Evolutionary conservation across 2,797 vertebrate genomes (phyloP).

Genomic region (Aselliscus stoliczkanus): DNA sequence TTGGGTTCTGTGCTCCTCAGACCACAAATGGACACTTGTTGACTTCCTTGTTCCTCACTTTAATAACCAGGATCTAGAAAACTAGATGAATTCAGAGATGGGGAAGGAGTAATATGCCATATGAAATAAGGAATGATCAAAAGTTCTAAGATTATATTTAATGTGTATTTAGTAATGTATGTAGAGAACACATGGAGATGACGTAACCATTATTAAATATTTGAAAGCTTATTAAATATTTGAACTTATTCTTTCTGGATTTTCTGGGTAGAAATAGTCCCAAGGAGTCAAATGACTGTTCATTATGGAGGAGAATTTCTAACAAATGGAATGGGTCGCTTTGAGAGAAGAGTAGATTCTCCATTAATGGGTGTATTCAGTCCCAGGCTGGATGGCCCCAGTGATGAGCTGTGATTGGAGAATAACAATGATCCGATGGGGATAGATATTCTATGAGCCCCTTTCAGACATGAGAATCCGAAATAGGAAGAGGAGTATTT

Average conservation of each 20-base stretch:
- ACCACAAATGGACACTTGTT: neutral
- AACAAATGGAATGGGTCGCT: neutral
- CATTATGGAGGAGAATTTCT: neutral
- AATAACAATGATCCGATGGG: neutral
- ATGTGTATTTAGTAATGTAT: neutral
- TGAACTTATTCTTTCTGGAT: neutral
- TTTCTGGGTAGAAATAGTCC: neutral
- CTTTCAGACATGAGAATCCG: neutral
- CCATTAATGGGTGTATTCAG: neutral
- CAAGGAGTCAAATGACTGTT: neutral
- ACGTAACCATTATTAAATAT: neutral
- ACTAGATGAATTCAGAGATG: neutral
- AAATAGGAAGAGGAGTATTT: neutral
- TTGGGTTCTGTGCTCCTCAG: neutral
- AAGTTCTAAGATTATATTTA: neutral
- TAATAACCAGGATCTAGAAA: neutral
- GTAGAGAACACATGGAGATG: neutral
- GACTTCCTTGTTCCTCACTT: neutral
- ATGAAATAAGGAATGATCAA: neutral
- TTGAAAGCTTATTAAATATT: neutral
- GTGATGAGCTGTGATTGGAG: neutral
- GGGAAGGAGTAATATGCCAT: neutral
- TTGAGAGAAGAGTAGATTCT: neutral
- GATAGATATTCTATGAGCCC: rapidly evolving
- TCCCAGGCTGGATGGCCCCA: neutral